These are phyloP conservation scores for Erebia palarica DNA, from an alignment of 2,888 invertebrate species.

Conservation along the genomic window DNA sequence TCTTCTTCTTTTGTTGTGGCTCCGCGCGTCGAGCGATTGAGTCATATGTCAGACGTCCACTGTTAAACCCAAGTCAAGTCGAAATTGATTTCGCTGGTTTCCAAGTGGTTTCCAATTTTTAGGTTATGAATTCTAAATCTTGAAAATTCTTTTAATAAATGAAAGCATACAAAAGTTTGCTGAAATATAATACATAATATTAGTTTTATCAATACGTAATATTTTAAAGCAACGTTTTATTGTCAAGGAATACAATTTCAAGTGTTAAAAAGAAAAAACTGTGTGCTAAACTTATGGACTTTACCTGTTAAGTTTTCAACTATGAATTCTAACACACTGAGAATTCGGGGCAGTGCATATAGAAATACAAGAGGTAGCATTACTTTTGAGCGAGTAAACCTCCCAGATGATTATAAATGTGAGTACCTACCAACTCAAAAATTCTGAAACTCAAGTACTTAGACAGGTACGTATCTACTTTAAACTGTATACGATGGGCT, in stretches of 20 bases:
- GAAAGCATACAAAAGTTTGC: conserved; percentile 10
- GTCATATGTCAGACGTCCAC: no score
- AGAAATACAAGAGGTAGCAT: conserved; percentile 56
- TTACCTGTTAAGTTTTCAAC: conserved; percentile 38
- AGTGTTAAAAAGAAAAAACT: neutral
- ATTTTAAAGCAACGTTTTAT: neutral
- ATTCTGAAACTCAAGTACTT: no score
- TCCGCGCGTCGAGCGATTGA: no score
- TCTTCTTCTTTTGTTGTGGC: no score
- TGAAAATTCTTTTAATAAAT: conserved; percentile 8
- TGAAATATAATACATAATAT: neutral
- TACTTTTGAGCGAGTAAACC: conserved; percentile 50
- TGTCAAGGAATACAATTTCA: neutral
- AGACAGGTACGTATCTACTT: no score
- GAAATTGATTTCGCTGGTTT: no score
- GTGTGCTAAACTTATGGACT: neutral
- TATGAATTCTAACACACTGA: conserved; percentile 47
- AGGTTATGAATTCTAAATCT: conserved; percentile 3
- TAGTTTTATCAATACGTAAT: neutral
- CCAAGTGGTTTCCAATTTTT: neutral
- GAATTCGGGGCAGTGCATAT: conserved; percentile 56
- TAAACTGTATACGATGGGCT: no score
- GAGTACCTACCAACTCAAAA: neutral
- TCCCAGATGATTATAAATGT: conserved; percentile 41
- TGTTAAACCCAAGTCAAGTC: no score